Evolutionary conservation across 2,113 vertebrate species (phyloP).

Genomic region (Benitochromis conjunctus): DNA sequence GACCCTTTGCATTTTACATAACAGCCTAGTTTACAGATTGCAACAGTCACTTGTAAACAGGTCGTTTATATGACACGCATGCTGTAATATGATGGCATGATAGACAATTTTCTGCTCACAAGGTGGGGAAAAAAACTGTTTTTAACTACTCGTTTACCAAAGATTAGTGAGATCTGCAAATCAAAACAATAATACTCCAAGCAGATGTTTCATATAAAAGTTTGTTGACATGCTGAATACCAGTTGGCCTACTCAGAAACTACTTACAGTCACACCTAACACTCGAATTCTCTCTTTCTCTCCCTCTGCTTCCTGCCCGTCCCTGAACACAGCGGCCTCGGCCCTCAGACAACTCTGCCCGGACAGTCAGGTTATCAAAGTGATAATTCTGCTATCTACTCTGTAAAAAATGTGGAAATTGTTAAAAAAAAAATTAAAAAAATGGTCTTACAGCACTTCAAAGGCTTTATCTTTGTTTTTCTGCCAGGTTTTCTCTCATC

Average conservation of each 20-base stretch:
- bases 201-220: constrained; percentile 17
- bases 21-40: not conserved
- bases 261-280: not conserved
- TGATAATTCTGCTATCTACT: not conserved
- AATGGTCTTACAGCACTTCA: not conserved
- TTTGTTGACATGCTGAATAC: not conserved
- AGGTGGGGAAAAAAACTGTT: not conserved
- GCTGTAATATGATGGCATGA: not conserved
- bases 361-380: not conserved
- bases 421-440: not conserved
- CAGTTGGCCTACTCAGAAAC: constrained; percentile 11
- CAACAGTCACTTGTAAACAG: not conserved
- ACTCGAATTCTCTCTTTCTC: not conserved
- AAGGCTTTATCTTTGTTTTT: not conserved
- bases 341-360: not conserved
- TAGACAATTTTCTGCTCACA: not conserved
- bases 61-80: not conserved
- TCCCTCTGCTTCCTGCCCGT: not conserved
- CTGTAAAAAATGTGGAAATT: not conserved
- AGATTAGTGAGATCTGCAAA: not conserved
- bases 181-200: not conserved
- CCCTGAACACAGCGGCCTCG: not conserved
- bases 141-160: not conserved
- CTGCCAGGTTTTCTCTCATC: not conserved
- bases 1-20: not conserved